Base-by-base conservation (phyloP, 1,140 invertebrate species). In the Papilio polytes region DNA sequence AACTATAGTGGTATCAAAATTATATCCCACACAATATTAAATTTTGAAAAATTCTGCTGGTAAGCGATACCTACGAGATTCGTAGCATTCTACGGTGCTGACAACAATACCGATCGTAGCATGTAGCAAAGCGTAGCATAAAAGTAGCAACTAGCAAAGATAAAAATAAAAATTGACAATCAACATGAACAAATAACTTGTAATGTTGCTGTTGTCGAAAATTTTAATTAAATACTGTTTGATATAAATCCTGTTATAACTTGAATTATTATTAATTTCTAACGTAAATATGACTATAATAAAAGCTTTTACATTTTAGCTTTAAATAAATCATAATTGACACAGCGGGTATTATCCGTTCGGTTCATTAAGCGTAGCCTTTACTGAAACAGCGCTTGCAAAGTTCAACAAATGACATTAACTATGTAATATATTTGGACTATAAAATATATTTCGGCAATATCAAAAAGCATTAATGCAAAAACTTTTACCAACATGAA, bases 341-440 rank as follows among this genome's bases (percentile, higher is more conserved):
- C 72, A 73, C 80, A 56, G 15, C 74, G 83, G 36, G 72, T 76
- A 53, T 81, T 87, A 77, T 82, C 81, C 20, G 26, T 22, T 15
- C 74, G 74, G 74, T 76, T 76, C 74, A 76, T 76, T 76, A 76
- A 76, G 41, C 41, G 44, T 76, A 76, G 20, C 74, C 74, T 76
- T 76, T 76, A 53, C 10, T 53, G 22, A 51, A n/a, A 20, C 44
- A 26, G 7, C 41, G 31, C 59, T 78, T 26, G 59, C 36, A 78
- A 78, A 78, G 77, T 63, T 78, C 77, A 78, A 59, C 77, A 63
- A 78, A 66, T 78, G 77, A 78, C 77, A 78, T 78, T 78, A 78
- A 36, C 59, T 78, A 20, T 59, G 59, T 63, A 63, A 70, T 70
- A 70, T 70, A 70, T 70, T 70, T 10, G 13, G 13, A 15, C 12